A percentile compares a stretch with the other conserved stretches of the same genome.
These are phyloP conservation scores for Phrynocephalus versicolor DNA, from an alignment of 2,113 vertebrate genomes.

Conservation along the genomic window DNA sequence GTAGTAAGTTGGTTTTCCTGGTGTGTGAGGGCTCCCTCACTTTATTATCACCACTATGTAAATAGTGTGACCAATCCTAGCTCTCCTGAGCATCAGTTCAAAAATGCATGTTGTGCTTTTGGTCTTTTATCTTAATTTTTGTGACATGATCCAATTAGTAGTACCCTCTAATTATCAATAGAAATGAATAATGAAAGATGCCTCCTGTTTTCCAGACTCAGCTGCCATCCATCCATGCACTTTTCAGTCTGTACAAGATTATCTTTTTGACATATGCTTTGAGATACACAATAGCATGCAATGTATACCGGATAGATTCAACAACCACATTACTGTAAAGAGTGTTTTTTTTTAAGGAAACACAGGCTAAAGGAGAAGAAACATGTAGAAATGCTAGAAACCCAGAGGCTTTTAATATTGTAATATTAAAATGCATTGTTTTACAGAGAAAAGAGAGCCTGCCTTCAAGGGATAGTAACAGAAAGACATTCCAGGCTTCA, in stretches of 20 bases:
- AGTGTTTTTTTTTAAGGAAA: not conserved
- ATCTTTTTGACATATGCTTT: conserved; percentile 29
- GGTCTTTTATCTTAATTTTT: conserved; percentile 74
- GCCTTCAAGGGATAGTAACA: conserved; percentile 34
- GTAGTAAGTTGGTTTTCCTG: not conserved
- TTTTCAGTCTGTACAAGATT: conserved; percentile 46
- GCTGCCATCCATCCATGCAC: conserved; percentile 46
- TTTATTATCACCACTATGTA: not conserved
- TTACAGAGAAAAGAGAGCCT: conserved; percentile 59
- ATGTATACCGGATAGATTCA: conserved; percentile 32
- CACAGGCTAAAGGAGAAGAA: conserved; percentile 32
- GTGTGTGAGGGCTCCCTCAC: not conserved
- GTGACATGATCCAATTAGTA: conserved; percentile 72
- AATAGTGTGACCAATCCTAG: not conserved
- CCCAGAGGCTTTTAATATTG: not conserved
- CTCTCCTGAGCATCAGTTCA: conserved; percentile 21
- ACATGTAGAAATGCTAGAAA: conserved; percentile 32
- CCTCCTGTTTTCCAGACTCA: conserved; percentile 59
- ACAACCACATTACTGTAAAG: conserved; percentile 12
- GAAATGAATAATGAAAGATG: conserved; percentile 75
- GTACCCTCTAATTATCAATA: conserved; percentile 68
- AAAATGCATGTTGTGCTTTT: conserved; percentile 52
- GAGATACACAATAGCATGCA: conserved; percentile 25
- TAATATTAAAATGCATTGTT: conserved; percentile 42
- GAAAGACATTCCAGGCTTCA: not conserved